Percentiles rank a stretch among this genome's conserved stretches.
phyloP scores from a whole-genome alignment of 2,888 invertebrate species.

The Stegana nigrithorax region DNA sequence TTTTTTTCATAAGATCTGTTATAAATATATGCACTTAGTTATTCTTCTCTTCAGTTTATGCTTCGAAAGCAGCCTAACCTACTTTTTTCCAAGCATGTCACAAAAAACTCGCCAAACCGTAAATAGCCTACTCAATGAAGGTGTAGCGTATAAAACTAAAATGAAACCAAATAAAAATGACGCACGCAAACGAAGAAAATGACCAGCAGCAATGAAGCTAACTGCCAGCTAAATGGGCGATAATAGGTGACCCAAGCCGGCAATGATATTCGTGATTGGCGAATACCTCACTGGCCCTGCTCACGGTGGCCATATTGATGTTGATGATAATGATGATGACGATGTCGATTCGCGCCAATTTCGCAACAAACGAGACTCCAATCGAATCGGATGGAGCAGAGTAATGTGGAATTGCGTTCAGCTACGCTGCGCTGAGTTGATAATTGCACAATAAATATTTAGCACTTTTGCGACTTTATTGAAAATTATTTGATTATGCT shows the following conservation, averaged over 20 bases:
- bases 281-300: not conserved
- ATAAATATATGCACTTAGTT: too few relatives aligned
- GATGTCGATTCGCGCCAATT: constrained; percentile 1
- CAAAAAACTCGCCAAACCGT: too few relatives aligned
- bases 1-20: too few relatives aligned
- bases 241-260: constrained; percentile 2
- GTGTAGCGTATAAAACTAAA: too few relatives aligned
- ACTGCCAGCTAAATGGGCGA: constrained; percentile 3
- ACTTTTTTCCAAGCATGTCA: too few relatives aligned
- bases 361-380: not conserved
- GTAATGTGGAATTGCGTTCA: not conserved
- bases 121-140: too few relatives aligned
- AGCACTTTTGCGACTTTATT: constrained; percentile 15
- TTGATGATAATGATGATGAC: not conserved
- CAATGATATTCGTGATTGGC: not conserved
- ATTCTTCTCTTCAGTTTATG: too few relatives aligned
- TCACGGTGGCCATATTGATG: not conserved
- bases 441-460: constrained; percentile 12
- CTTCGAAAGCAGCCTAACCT: too few relatives aligned
- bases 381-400: too few relatives aligned
- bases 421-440: not conserved
- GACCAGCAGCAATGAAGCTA: constrained; percentile 9
- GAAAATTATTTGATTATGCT: not conserved
- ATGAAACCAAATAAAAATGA: not conserved
- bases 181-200: constrained; percentile 1